Evolutionary conservation across 2,113 vertebrate genomes (phyloP).

Genomic region (Zeus faber): DNA sequence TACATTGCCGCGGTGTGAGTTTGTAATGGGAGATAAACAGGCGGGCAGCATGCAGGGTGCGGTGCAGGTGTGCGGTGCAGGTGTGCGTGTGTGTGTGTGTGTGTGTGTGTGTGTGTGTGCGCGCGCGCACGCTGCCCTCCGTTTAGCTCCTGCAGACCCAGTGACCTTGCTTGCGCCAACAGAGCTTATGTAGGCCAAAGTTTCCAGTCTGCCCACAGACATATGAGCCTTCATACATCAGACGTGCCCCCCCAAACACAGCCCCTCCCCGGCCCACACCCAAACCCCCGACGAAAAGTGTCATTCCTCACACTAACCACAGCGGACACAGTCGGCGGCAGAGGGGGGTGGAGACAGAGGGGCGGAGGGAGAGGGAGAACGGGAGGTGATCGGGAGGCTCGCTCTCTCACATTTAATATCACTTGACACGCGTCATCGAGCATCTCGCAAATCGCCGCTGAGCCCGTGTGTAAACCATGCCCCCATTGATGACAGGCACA

Average conservation of each 20-base stretch:
- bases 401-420: constrained; percentile 66
- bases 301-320: constrained; percentile 62
- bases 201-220: constrained; percentile 25
- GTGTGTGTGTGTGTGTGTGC: background rate
- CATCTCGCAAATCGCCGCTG: constrained; percentile 56
- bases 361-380: constrained; percentile 2
- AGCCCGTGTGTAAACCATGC: constrained; percentile 46
- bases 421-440: constrained; percentile 70
- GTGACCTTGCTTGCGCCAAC: constrained; percentile 28
- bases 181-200: constrained; percentile 40
- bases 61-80: too few relatives aligned
- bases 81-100: too few relatives aligned
- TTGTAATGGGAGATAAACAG: constrained; percentile 4
- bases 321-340: constrained; percentile 44
- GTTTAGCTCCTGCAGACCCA: constrained; percentile 9
- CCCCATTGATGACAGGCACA: constrained; percentile 23
- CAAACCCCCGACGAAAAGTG: constrained; percentile 46
- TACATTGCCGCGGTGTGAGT: too few relatives aligned
- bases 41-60: too few relatives aligned
- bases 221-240: constrained; percentile 35
- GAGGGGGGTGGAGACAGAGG: constrained; percentile 18
- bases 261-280: constrained; percentile 4
- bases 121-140: background rate
- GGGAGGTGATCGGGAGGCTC: constrained; percentile 40
- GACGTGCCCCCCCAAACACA: constrained; percentile 8